Percentiles rank a stretch among this genome's conserved stretches.
Evolutionary conservation across 2,113 vertebrate species (phyloP).

Genomic region (Beaufortia kweichowensis): DNA sequence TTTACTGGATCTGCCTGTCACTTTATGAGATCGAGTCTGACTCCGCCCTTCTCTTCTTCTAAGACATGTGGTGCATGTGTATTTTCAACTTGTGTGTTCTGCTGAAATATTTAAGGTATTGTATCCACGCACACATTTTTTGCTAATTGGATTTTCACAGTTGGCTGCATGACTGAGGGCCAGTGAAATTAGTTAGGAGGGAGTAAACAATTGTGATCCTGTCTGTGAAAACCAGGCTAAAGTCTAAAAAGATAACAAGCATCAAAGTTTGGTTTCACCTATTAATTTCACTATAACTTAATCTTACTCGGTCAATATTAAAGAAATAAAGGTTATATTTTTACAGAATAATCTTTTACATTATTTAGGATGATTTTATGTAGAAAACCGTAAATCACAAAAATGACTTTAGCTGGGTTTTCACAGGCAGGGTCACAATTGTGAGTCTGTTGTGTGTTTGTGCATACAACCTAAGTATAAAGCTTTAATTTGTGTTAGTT

Average conservation of each 20-base stretch:
- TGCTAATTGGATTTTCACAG: slow-evolving; percentile 63
- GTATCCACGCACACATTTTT: slow-evolving; percentile 43
- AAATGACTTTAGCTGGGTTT: no score
- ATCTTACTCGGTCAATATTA: no score
- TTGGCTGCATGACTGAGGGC: slow-evolving; percentile 54
- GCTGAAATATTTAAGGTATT: slow-evolving; percentile 30
- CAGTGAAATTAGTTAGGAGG: slow-evolving; percentile 60
- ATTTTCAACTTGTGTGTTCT: slow-evolving; percentile 25
- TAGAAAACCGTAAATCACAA: no score
- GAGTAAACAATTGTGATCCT: slow-evolving; percentile 26
- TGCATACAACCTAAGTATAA: no score
- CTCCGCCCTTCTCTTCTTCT: background rate
- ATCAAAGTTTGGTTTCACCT: no score
- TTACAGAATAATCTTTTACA: no score
- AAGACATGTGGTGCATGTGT: slow-evolving; percentile 10
- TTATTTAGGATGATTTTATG: no score
- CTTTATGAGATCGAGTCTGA: slow-evolving; percentile 13
- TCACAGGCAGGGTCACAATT: no score
- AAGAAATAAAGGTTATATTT: no score
- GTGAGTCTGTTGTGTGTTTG: slow-evolving; percentile 18
- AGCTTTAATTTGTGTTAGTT: background rate
- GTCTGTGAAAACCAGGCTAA: no score
- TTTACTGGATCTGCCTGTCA: slow-evolving; percentile 44
- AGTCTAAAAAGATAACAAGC: no score
- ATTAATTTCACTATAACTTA: no score